Conservation (phyloP, 2,113 vertebrate species). For the Toxotes jaculatrix region DNA sequence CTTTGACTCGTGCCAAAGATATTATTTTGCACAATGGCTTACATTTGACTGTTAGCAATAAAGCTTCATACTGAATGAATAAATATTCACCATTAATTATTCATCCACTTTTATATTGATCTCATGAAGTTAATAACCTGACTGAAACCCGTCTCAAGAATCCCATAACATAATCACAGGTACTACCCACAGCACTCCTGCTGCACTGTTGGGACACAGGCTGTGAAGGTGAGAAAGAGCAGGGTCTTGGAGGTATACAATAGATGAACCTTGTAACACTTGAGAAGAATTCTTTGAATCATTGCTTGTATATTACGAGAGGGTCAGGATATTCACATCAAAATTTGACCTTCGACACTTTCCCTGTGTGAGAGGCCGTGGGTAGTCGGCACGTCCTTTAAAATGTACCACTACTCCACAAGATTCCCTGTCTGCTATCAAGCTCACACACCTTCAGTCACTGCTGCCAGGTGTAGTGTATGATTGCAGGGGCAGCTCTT, state of each 20-base stretch:
- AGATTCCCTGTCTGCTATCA: slow-evolving; percentile 40
- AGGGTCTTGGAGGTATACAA: neutral
- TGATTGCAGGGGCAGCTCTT: slow-evolving; percentile 55
- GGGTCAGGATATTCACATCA: slow-evolving; percentile 43
- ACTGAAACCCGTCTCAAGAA: slow-evolving; percentile 27
- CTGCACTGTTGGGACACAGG: slow-evolving; percentile 25
- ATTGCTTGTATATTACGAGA: slow-evolving; percentile 21
- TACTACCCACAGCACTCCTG: slow-evolving; percentile 25
- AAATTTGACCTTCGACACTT: slow-evolving; percentile 41
- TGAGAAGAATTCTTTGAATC: slow-evolving; percentile 4
- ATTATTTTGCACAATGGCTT: slow-evolving; percentile 28
- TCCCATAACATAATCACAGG: slow-evolving; percentile 56
- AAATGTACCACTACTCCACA: slow-evolving; percentile 32
- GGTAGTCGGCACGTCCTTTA: slow-evolving; percentile 35
- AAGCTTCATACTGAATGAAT: slow-evolving; percentile 31
- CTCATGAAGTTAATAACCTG: slow-evolving; percentile 53
- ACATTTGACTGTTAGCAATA: slow-evolving; percentile 13
- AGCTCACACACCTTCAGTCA: slow-evolving; percentile 33
- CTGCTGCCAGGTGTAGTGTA: slow-evolving; percentile 42
- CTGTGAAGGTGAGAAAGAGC: slow-evolving; percentile 12
- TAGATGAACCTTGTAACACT: slow-evolving; percentile 11
- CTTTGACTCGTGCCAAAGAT: slow-evolving; percentile 19
- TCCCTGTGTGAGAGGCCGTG: neutral
- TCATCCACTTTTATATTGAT: slow-evolving; percentile 56
- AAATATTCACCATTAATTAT: slow-evolving; percentile 57